A percentile compares a stretch with the other conserved stretches of the same genome.
phyloP scores from a whole-genome alignment of 2,888 invertebrate species.

The Sphaerophoria taeniata region DNA sequence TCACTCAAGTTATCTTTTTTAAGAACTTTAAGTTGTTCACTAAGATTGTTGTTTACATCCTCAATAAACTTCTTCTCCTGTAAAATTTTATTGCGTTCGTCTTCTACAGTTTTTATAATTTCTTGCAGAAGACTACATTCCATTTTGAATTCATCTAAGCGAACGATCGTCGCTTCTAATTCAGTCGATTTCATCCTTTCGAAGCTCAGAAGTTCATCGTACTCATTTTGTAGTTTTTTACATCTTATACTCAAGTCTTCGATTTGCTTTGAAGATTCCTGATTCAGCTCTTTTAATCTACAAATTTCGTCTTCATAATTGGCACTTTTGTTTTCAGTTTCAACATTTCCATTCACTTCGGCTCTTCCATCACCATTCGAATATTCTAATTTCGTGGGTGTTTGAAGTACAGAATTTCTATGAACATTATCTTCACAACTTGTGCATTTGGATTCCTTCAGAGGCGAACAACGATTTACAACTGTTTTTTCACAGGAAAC shows the following conservation, averaged over 20 bases:
- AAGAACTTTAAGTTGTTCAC: constrained; percentile 40
- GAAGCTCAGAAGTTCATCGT: constrained; percentile 40
- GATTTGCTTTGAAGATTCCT: constrained; percentile 42
- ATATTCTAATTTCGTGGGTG: background rate
- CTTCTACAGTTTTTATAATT: constrained; percentile 3
- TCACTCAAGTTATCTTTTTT: constrained; percentile 47
- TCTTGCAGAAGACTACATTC: constrained; percentile 20
- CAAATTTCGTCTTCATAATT: constrained; percentile 46
- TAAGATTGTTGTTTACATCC: constrained; percentile 38
- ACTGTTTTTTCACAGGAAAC: background rate
- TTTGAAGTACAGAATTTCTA: constrained; percentile 25
- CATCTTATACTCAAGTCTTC: constrained; percentile 30
- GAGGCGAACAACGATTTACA: background rate
- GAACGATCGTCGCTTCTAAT: constrained; percentile 25
- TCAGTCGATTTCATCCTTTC: constrained; percentile 39
- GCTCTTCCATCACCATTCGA: background rate
- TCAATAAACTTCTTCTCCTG: constrained; percentile 32
- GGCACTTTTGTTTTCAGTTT: constrained; percentile 3
- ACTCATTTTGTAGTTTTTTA: constrained; percentile 48
- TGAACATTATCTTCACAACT: constrained; percentile 26
- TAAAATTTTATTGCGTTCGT: constrained; percentile 16
- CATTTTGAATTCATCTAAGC: constrained; percentile 8
- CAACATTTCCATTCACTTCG: constrained; percentile 22
- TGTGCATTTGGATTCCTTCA: background rate
- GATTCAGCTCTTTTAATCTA: constrained; percentile 35